Evolutionary conservation across 2,113 vertebrate species (phyloP).

Genomic region (Spizaetus ornatus): DNA sequence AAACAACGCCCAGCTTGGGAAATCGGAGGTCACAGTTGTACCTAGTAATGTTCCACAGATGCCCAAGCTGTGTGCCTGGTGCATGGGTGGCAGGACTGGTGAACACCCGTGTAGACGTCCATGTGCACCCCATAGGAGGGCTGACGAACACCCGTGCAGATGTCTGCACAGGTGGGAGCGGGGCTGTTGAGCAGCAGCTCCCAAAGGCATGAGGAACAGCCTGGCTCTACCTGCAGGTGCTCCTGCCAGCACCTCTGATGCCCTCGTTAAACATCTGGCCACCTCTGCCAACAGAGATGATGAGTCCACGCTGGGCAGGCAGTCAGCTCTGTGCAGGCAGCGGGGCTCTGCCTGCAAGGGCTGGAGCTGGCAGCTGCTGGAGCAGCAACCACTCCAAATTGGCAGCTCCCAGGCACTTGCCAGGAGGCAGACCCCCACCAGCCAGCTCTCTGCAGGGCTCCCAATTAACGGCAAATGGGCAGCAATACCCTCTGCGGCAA

Average conservation of each 20-base stretch:
- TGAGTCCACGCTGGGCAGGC: not conserved
- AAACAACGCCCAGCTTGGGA: not conserved
- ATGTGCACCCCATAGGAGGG: rapidly evolving
- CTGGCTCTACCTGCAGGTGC: not conserved
- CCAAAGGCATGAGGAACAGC: not conserved
- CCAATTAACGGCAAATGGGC: not conserved
- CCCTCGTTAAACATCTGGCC: not conserved
- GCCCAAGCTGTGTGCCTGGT: not conserved
- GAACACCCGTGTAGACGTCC: not conserved
- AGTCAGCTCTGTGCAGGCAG: not conserved
- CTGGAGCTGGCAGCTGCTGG: not conserved
- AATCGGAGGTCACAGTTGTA: rapidly evolving
- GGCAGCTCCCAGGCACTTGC: not conserved
- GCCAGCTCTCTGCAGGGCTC: not conserved
- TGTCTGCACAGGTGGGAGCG: rapidly evolving
- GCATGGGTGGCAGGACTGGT: rapidly evolving
- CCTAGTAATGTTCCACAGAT: not conserved
- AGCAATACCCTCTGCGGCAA: not conserved
- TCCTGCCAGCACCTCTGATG: not conserved
- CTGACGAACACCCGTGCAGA: not conserved
- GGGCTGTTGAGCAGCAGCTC: not conserved
- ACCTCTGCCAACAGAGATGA: not conserved
- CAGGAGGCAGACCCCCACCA: not conserved
- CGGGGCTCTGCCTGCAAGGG: not conserved
- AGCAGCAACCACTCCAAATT: rapidly evolving